Base-by-base conservation (phyloP, 2,797 vertebrate species). In the Morus bassanus region DNA sequence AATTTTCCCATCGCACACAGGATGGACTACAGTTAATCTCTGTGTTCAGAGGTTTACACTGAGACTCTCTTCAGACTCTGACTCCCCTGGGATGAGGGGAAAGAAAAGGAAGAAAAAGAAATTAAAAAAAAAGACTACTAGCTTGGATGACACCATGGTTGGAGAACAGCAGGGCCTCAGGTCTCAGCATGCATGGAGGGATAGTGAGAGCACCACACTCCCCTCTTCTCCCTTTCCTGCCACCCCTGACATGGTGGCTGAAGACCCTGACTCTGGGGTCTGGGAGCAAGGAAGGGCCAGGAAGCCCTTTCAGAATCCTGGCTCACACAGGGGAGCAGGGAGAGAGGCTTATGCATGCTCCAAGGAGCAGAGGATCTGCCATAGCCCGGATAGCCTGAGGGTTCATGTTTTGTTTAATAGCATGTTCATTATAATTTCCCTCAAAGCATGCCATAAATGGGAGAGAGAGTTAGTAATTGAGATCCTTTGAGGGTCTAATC, bases 331-430 rank as follows among this genome's bases (percentile, higher is more conserved):
- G 19, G 28, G 8, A 64, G 45, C 8, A 50, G 35, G 33, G 37
- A 87, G 24, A 39, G 61, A 84, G 22, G 27, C 18, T 64, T 46
- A n/a, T 4, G 21, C 28, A 68, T 6, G 13, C 53, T 46, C 39
- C 30, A 61, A 70, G 60, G 53, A 93, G 75, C 78, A 75, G 41
- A 83, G 21, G 45, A 83, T 89, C 56, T 89, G 76, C 68, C 39
- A 30, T 14, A 89, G 46, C 69, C n/a, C 17, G 28, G 37, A 82
- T 63, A 95, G 89, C 91, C 95, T 43, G 48, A 91, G 79, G 85
- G 82, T 54, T 93, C 33, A 13, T 78, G 68, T 85, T 91, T 88
- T 93, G 78, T 89, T 95, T 91, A 95, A 95, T 74, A 93, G 91
- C 37, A 27, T 19, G 50, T 65, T 89, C 85, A 83, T 91, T 83